These are phyloP conservation scores for Amitus sp. DNA, from an alignment of 2,888 invertebrate genomes.

Conservation along the genomic window DNA sequence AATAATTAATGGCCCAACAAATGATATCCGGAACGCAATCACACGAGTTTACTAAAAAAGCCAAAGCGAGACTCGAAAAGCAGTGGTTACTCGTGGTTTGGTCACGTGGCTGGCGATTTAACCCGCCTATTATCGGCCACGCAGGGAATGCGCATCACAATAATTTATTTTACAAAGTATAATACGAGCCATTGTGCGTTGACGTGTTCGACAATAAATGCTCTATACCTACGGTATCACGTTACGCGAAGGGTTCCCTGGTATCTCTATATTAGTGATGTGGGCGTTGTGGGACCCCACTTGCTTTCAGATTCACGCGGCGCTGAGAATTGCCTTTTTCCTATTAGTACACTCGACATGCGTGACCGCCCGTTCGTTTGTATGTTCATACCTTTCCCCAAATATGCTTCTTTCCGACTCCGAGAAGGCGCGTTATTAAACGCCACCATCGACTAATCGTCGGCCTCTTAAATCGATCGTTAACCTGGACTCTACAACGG, in stretches of 20 bases:
- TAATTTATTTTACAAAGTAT: slow-evolving; percentile 32
- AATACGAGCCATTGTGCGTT: slow-evolving; percentile 24
- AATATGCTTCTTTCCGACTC: neutral
- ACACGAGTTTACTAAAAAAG: slow-evolving; percentile 25
- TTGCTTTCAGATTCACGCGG: slow-evolving; percentile 37
- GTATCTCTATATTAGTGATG: slow-evolving; percentile 31
- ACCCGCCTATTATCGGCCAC: slow-evolving; percentile 43
- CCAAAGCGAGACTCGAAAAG: slow-evolving; percentile 33
- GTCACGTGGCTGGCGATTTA: slow-evolving; percentile 49
- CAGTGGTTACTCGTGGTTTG: slow-evolving; percentile 45
- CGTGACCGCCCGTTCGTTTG: slow-evolving; percentile 25
- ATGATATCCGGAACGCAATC: slow-evolving; percentile 42
- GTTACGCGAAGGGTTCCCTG: slow-evolving; percentile 15
- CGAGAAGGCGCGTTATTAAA: no score
- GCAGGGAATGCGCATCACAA: slow-evolving; percentile 27
- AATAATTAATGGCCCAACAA: slow-evolving; percentile 22
- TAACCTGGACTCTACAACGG: no score
- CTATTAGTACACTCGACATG: slow-evolving; percentile 25
- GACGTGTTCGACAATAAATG: slow-evolving; percentile 33
- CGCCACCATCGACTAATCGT: no score
- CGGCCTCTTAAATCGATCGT: no score
- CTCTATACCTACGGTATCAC: slow-evolving; percentile 33
- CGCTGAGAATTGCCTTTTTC: slow-evolving; percentile 34
- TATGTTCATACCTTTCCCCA: neutral
- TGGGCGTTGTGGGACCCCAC: slow-evolving; percentile 45